Evolutionary conservation across 2,113 vertebrate species (phyloP), one percentile per base, ranked within the genome.

Genomic region (Phrynocephalus versicolor): DNA sequence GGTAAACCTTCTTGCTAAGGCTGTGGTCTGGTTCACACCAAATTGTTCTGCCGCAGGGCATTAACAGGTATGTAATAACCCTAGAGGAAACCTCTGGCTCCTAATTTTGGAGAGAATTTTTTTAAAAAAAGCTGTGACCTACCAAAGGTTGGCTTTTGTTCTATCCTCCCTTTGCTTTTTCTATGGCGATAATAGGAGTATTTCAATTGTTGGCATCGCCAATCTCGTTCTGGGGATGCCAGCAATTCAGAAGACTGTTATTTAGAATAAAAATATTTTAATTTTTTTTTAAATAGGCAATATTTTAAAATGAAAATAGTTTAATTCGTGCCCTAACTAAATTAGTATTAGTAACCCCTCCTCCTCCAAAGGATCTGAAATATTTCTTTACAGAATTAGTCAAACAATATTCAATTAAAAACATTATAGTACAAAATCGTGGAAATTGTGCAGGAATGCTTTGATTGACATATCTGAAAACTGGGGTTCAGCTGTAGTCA

Each of bases 401-500:
- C 74, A 76, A 79, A 7, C 0, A 15, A 2, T 35, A 65, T 81
- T 33, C 2, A 27, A 65, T 55, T 57, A 0, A 67, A 6, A 64
- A 30, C 0, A 0, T 21, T 37, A 41, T 87, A 37, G 87, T 62
- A 35, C 71, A 70, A 62, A 19, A 16, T 19, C 3, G 33, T 27
- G n/a, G 80, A 65, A 87, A 37, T 25, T 37, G 65, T 41, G 3
- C 57, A 37, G 67, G 79, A 89, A 39, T 39, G 19, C 0, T 75
- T 51, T 62, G 75, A 23, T 65, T 30, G 21, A 14, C 60, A 1
- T 73, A 8, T 85, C 85, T 83, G 60, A 69, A 89, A 88, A 74
- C 71, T 33, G 14, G 6, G 4, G 51, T 73, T 57, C 39, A 71
- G 39, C 65, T 83, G 13, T 19, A 3, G 19, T 76, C 87, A 1